Percentiles rank a stretch among this genome's conserved stretches.
Evolutionary conservation across 2,888 invertebrate species (phyloP).

Genomic region (Tiliacea citrago): DNA sequence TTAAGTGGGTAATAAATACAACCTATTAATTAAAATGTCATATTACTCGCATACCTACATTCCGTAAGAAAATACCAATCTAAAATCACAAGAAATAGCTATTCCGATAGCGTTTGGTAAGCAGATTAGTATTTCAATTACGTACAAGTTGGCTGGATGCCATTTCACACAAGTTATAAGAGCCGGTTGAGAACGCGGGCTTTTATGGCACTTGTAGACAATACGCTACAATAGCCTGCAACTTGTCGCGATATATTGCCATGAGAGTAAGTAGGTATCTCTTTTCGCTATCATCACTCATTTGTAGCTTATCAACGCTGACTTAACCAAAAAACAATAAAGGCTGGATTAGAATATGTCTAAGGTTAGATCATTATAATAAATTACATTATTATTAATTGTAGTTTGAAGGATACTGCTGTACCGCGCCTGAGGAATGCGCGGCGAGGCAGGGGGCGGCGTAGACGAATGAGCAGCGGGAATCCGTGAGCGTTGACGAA

Average conservation of each 20-base stretch:
- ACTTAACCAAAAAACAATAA: neutral
- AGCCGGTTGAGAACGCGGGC: constrained; percentile 18
- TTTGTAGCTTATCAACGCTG: no score
- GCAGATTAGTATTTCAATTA: constrained; percentile 62
- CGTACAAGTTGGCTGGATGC: constrained; percentile 59
- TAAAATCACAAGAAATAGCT: constrained; percentile 33
- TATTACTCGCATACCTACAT: neutral
- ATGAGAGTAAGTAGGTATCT: neutral
- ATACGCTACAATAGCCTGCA: constrained; percentile 41
- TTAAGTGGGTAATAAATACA: no score
- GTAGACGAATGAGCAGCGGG: no score
- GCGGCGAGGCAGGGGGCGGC: no score
- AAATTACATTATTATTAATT: no score
- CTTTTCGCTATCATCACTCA: neutral
- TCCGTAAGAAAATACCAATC: constrained; percentile 5
- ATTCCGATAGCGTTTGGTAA: constrained; percentile 46
- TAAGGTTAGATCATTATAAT: neutral
- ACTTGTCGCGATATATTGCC: constrained; percentile 37
- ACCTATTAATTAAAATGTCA: neutral
- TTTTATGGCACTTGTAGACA: constrained; percentile 31
- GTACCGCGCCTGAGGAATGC: no score
- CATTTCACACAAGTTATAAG: constrained; percentile 56
- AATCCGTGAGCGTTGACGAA: no score
- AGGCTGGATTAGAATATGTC: neutral
- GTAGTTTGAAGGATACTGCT: no score